Evolutionary conservation across 2,113 vertebrate species (phyloP).

Genomic region (mouse (Mus musculus)): DNA sequence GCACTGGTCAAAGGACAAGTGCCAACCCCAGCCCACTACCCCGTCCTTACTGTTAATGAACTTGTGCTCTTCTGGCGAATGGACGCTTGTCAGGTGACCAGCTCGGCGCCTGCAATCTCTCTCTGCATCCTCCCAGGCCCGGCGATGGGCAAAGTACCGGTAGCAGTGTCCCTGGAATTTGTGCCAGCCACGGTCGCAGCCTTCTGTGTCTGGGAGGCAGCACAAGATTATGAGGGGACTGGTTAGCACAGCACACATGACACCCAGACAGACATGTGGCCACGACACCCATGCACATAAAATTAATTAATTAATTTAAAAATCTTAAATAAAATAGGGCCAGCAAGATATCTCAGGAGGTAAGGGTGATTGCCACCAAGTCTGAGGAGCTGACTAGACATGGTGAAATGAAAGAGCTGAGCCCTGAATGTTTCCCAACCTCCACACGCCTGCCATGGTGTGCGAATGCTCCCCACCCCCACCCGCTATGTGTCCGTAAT

Average conservation of each 20-base stretch:
- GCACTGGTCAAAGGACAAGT: not conserved
- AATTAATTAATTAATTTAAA: too few species aligned
- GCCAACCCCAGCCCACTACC: not conserved
- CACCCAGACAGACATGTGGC: not conserved
- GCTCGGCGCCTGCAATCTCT: constrained; percentile 93
- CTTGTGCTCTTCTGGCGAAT: constrained; percentile 91
- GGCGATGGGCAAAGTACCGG: constrained; percentile 93
- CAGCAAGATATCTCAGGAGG: not conserved
- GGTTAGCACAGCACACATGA: too few species aligned
- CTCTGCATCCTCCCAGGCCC: constrained; percentile 97
- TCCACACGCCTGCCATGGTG: not conserved
- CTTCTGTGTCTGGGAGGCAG: constrained; percentile 91
- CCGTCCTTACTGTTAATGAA: constrained; percentile 91
- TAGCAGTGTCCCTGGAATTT: constrained; percentile 98
- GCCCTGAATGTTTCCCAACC: not conserved
- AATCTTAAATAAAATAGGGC: not conserved
- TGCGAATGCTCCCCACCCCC: not conserved
- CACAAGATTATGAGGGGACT: not conserved
- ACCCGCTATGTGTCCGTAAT: not conserved
- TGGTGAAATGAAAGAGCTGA: not conserved
- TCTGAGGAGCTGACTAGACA: not conserved
- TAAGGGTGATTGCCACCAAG: not conserved
- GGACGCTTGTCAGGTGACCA: constrained; percentile 94
- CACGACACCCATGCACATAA: not conserved
- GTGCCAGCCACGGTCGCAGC: constrained; percentile 95